These are phyloP conservation scores for Thera obeliscata DNA, from an alignment of 2,888 invertebrate species.

Conservation along the genomic window DNA sequence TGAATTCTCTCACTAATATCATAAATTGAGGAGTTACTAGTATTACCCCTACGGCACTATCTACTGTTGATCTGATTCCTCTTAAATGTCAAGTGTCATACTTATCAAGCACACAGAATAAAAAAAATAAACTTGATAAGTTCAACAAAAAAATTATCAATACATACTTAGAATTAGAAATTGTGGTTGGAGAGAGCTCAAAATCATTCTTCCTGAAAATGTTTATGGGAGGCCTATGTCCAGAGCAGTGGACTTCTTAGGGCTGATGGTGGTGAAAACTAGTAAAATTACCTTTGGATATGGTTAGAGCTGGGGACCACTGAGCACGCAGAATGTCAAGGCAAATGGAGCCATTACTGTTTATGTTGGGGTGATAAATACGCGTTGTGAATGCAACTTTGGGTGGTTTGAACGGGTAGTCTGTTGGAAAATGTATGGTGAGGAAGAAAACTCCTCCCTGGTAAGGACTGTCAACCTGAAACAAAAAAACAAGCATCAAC, in stretches of 20 bases:
- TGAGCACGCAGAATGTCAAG: slow-evolving; percentile 99
- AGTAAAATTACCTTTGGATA: slow-evolving; percentile 94
- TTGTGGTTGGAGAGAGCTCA: too few species aligned
- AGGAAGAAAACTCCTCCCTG: slow-evolving; percentile 99
- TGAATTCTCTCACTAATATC: neutral
- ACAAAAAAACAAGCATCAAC: slow-evolving; percentile 35
- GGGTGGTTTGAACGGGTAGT: slow-evolving; percentile 99
- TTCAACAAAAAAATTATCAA: too few species aligned
- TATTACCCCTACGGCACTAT: neutral
- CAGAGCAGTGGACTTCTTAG: too few species aligned
- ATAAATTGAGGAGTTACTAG: neutral
- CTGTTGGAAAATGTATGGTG: slow-evolving; percentile 99
- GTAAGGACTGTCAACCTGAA: slow-evolving; percentile 99
- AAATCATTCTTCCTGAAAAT: too few species aligned
- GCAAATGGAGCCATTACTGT: slow-evolving; percentile 99
- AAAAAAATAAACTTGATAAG: too few species aligned
- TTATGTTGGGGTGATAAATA: slow-evolving; percentile 99
- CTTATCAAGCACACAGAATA: too few species aligned
- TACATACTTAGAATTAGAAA: too few species aligned
- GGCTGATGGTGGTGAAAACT: too few species aligned
- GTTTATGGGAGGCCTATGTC: too few species aligned
- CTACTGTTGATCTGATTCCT: too few species aligned
- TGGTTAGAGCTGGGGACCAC: slow-evolving; percentile 99
- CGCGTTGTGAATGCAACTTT: slow-evolving; percentile 99
- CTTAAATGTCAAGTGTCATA: too few species aligned